These are phyloP conservation scores for Agrochola circellaris DNA, from an alignment of 2,888 invertebrate species.

Conservation along the genomic window DNA sequence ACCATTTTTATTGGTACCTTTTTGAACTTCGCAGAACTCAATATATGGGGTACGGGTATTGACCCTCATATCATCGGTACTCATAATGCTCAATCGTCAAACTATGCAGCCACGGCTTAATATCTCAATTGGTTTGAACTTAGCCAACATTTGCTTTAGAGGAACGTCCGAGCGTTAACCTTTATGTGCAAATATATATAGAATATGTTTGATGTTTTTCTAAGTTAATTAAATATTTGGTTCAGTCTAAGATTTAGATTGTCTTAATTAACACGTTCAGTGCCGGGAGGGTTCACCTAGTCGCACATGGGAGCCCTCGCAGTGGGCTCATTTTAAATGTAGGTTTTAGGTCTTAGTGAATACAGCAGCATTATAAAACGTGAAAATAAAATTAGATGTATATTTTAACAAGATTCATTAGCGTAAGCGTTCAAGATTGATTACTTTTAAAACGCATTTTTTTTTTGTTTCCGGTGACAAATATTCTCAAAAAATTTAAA, in stretches of 20 bases:
- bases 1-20: not conserved
- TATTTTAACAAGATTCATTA: too few relatives aligned
- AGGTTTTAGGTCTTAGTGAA: too few relatives aligned
- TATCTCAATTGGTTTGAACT: slow-evolving; percentile 56
- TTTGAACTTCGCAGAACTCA: not conserved
- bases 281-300: too few relatives aligned
- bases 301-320: too few relatives aligned
- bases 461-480: too few relatives aligned
- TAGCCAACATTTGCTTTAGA: slow-evolving; percentile 47
- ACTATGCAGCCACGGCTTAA: slow-evolving; percentile 32
- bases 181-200: slow-evolving; percentile 8
- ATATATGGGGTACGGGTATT: not conserved
- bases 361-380: too few relatives aligned
- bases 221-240: slow-evolving; percentile 2
- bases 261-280: not conserved
- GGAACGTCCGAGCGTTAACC: slow-evolving; percentile 49
- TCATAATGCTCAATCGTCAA: slow-evolving; percentile 29
- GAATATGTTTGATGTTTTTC: not conserved
- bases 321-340: too few relatives aligned
- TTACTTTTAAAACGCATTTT: too few relatives aligned
- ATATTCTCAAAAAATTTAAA: too few relatives aligned
- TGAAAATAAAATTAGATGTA: too few relatives aligned
- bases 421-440: too few relatives aligned
- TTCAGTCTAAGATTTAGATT: not conserved
- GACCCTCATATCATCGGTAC: slow-evolving; percentile 1